A percentile compares a stretch with the other conserved stretches of the same genome.
phyloP scores from a whole-genome alignment of 2,113 vertebrate genomes.

The Rousettus leschenaultii region DNA sequence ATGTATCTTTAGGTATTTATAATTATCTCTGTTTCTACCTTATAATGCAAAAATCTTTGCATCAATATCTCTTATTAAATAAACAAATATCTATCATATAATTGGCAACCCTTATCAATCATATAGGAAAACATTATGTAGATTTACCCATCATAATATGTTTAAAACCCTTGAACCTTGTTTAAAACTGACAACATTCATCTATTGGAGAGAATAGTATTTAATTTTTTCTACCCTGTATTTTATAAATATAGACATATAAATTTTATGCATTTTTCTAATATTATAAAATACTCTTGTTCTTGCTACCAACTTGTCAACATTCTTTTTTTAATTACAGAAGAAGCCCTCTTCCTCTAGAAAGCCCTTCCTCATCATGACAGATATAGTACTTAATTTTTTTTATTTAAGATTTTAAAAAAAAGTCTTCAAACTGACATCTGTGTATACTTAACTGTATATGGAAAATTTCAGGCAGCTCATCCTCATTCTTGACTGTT shows the following conservation, averaged over 20 bases:
- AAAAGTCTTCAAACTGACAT: not conserved
- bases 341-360: not conserved
- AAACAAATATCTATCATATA: not conserved
- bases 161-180: not conserved
- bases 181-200: not conserved
- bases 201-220: not conserved
- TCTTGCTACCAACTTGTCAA: not conserved
- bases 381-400: not conserved
- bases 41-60: not conserved
- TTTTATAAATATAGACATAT: not conserved
- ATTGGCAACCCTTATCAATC: not conserved
- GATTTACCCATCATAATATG: not conserved
- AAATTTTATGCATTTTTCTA: not conserved
- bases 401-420: not conserved
- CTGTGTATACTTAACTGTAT: not conserved
- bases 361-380: not conserved
- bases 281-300: not conserved
- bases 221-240: not conserved
- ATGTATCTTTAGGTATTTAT: too few relatives aligned
- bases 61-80: not conserved
- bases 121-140: not conserved
- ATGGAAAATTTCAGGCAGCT: not conserved
- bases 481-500: not conserved
- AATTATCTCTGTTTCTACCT: not conserved
- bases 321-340: not conserved